These are phyloP conservation scores for Platycheirus albimanus DNA, from an alignment of 2,888 invertebrate genomes.

Conservation along the genomic window DNA sequence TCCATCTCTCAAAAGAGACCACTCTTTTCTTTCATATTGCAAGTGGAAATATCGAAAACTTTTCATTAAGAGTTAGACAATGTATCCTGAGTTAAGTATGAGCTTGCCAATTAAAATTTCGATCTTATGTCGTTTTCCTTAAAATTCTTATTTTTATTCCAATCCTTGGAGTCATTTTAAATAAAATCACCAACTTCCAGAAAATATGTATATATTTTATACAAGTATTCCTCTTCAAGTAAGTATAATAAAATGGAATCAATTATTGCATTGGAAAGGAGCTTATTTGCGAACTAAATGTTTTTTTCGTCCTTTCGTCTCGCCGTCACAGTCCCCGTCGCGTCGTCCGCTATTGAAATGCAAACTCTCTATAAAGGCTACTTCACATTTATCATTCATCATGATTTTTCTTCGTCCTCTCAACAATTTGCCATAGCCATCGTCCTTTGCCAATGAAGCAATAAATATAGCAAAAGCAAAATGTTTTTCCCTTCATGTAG, in stretches of 20 bases:
- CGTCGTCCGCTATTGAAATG: conserved; percentile 41
- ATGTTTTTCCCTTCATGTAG: conserved; percentile 34
- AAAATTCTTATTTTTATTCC: too few relatives aligned
- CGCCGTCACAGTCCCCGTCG: too few relatives aligned
- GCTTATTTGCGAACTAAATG: conserved; percentile 54
- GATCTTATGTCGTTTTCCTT: too few relatives aligned
- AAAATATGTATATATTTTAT: neutral
- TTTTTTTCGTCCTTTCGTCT: too few relatives aligned
- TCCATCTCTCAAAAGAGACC: too few relatives aligned
- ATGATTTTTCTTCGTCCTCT: conserved; percentile 36
- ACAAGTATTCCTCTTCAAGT: neutral
- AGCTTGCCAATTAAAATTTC: too few relatives aligned
- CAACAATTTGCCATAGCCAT: conserved; percentile 44
- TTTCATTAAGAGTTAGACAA: too few relatives aligned
- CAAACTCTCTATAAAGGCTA: conserved; percentile 32
- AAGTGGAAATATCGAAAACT: too few relatives aligned
- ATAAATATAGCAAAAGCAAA: conserved; percentile 63
- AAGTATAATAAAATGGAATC: conserved; percentile 34
- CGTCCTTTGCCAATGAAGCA: conserved; percentile 31
- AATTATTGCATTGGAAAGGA: conserved; percentile 31
- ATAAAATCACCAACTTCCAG: neutral
- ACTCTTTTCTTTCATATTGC: too few relatives aligned
- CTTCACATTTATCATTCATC: conserved; percentile 69
- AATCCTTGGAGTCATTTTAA: too few relatives aligned
- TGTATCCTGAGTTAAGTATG: neutral